Evolutionary conservation across 2,113 vertebrate species (phyloP), one percentile per base, ranked within the genome.

Genomic region (Myotis lucifugus): DNA sequence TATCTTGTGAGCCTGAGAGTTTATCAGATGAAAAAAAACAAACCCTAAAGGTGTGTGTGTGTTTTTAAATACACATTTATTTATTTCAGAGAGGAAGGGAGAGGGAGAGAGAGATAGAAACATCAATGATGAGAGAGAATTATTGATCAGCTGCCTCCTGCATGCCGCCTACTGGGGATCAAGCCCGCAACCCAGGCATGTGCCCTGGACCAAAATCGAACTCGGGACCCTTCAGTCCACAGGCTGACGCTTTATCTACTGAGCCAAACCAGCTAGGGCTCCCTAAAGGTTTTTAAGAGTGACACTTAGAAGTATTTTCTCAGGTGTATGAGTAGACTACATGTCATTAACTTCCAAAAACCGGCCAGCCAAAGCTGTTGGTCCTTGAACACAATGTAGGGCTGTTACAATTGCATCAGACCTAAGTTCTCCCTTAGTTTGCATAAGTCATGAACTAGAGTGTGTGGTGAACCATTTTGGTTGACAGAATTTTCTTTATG

Each of bases 291-390:
- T 79, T 73, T 78, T 29, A 66, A 61, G 13, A 87, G 34, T 29
- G 34, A n/a, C 78, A 48, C 14, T 90, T 91, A 56, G 64, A 93
- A 91, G 66, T n/a, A 79, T 72, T 46, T 76, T 42, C 40, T 92
- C 72, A 14, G 2, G 21, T 46, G 29, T 64, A 74, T 11, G 37
- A 61, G 3, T 4, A 59, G 6, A 37, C 32, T 34, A 85, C 23
- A 88, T 6, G 40, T 40, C 19, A 83, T 34, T 69, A 77, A 46
- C 32, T 88, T 40, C 42, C 42, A 21, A 81, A 85, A 54, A 18
- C 29, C 34, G 29, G 23, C 18, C 50, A n/a, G 23, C 14, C 40
- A 56, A 34, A 81, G 73, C 61, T 52, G 13, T 37, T 66, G 73
- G 6, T 48, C 12, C 88, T 86, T 77, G 61, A 81, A 85, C 29